Evolutionary conservation across 37 sponge, comb jelly and placozoan genomes (phyloP), one percentile per base, ranked within the genome.

Genomic region (Dysidea cf. avara): DNA sequence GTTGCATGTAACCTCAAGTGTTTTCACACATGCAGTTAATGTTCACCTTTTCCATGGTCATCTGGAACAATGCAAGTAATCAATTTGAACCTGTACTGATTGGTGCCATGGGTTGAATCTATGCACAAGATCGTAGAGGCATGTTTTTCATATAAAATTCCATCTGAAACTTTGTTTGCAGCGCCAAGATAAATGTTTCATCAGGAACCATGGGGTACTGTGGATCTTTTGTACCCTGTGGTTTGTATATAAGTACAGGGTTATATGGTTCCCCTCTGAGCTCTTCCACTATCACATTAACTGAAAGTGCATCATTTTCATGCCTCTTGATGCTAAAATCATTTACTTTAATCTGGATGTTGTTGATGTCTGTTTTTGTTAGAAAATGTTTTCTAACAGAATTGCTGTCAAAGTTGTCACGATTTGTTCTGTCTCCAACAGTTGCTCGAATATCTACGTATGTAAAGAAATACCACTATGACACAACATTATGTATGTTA

Each of bases 61-160:
- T 73, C 74, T 39, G 74, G 61, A 2, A 73, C 74, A 16, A 73
- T 58, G 33, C 22, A 26, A 7, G 74, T 57, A 32, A 73, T 58
- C 22, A 73, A 22, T 30, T 73, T 73, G 47, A 73, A 73, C 12
- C 61, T 56, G 61, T 73, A 73, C 48, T 32, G 61, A 28, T 73
- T 73, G 12, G 74, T 73, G 30, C 74, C 74, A 73, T 73, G 74
- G 11, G 74, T 73, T 3, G 74, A 73, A 56, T 73, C 74, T 11
- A 73, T 59, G n/a, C 74, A 73, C 17, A 73, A 43, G 11, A 73
- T 58, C 2, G 43, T 73, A 22, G 61, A 32, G 56, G 74, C 61
- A 58, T 34, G 36, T 30, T 39, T 20, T 39, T 56, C 7, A 34
- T 73, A 73, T n/a, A n/a, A 29, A 59, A 21, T 34, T 73, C 61